Conservation (phyloP, 2,888 invertebrate genomes). For the Thysanoteuthis rhombus region DNA sequence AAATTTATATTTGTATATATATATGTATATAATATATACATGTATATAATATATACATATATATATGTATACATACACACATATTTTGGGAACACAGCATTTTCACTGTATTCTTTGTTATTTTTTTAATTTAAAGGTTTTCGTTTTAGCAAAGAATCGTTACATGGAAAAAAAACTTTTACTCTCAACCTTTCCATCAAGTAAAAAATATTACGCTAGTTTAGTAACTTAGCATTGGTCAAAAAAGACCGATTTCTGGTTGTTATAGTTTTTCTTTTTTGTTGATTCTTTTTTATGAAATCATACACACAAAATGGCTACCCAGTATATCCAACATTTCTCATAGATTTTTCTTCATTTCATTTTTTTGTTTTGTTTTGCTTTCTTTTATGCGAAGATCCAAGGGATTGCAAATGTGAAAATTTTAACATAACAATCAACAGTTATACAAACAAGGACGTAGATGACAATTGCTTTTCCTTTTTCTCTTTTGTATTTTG, state of each 20-base stretch:
- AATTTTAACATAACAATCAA: constrained; percentile 27
- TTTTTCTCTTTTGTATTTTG: neutral
- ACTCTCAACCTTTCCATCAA: constrained; percentile 26
- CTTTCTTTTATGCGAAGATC: neutral
- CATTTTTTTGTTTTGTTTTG: neutral
- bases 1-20: neutral
- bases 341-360: neutral
- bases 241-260: neutral
- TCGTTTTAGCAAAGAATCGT: constrained; percentile 22
- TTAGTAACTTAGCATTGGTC: constrained; percentile 22
- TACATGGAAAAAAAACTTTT: constrained; percentile 22
- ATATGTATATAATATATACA: neutral
- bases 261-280: neutral
- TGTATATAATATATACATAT: neutral
- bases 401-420: constrained; percentile 16
- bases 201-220: constrained; percentile 30
- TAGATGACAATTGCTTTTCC: constrained; percentile 17
- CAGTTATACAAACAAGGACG: constrained; percentile 25
- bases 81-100: neutral
- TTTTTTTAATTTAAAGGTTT: neutral
- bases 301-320: constrained; percentile 31
- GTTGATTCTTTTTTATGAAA: neutral
- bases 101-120: neutral
- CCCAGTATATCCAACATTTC: constrained; percentile 21
- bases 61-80: neutral